Evolutionary conservation across 2,113 vertebrate species (phyloP).

Genomic region (Carassius gibelio): DNA sequence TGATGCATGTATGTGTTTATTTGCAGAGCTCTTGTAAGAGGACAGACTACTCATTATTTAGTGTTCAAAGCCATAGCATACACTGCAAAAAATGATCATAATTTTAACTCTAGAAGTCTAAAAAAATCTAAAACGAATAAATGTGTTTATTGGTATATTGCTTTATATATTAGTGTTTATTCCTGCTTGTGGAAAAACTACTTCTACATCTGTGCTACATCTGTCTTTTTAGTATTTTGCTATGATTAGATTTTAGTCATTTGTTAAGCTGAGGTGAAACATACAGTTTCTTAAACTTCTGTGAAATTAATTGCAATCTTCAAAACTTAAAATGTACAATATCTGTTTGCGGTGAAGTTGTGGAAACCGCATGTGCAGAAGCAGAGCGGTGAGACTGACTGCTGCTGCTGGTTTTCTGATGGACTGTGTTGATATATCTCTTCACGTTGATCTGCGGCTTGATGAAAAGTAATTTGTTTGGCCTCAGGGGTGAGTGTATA

Average conservation of each 20-base stretch:
- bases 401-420: constrained; percentile 18
- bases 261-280: background rate
- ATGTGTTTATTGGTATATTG: background rate
- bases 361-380: background rate
- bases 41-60: background rate
- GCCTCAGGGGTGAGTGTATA: constrained; percentile 30
- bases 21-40: background rate
- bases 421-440: constrained; percentile 25
- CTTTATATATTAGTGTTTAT: too few relatives aligned
- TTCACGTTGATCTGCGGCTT: constrained; percentile 28
- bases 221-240: too few relatives aligned
- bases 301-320: too few relatives aligned
- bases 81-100: background rate
- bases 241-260: too few relatives aligned
- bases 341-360: background rate
- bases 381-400: background rate
- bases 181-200: too few relatives aligned
- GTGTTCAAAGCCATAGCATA: background rate
- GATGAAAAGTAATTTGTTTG: constrained; percentile 53
- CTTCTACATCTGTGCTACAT: too few relatives aligned
- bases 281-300: background rate
- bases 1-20: background rate
- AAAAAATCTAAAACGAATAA: background rate
- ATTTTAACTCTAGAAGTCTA: background rate
- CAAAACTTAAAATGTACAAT: background rate